Percentiles rank a stretch among this genome's conserved stretches.
phyloP scores from a whole-genome alignment of 2,797 vertebrate genomes.

The Dendrocincla tyrannina region DNA sequence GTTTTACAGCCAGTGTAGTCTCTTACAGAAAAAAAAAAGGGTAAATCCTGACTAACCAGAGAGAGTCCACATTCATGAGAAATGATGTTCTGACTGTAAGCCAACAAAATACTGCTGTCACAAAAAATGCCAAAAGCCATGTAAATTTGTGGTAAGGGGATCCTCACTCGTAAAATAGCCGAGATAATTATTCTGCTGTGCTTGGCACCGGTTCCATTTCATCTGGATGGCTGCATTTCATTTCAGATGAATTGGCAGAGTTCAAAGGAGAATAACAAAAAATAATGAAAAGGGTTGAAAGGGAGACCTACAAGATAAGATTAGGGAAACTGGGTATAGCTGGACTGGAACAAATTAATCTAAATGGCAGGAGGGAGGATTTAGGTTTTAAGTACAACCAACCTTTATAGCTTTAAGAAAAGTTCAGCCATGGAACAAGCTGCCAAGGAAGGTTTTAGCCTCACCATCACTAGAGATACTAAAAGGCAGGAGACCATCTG shows the following conservation, averaged over 20 bases:
- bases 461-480: constrained; percentile 21
- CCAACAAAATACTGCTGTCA: neutral
- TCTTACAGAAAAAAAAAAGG: neutral
- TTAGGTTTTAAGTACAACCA: constrained; percentile 26
- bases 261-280: constrained; percentile 22
- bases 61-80: neutral
- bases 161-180: neutral
- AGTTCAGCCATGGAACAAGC: constrained; percentile 27
- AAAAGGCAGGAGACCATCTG: constrained; percentile 58
- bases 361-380: neutral
- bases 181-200: constrained; percentile 4
- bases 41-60: neutral
- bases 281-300: neutral
- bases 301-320: neutral
- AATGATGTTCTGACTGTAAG: neutral
- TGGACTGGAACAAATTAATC: constrained; percentile 35
- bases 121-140: neutral
- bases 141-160: neutral
- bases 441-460: constrained; percentile 52
- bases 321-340: neutral
- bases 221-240: constrained; percentile 1
- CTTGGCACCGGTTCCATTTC: neutral
- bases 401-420: constrained; percentile 44
- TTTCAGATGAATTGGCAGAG: constrained; percentile 3
- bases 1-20: neutral